phyloP scores from a whole-genome alignment of 2,888 invertebrate genomes.

The Cheilosia impressa region DNA sequence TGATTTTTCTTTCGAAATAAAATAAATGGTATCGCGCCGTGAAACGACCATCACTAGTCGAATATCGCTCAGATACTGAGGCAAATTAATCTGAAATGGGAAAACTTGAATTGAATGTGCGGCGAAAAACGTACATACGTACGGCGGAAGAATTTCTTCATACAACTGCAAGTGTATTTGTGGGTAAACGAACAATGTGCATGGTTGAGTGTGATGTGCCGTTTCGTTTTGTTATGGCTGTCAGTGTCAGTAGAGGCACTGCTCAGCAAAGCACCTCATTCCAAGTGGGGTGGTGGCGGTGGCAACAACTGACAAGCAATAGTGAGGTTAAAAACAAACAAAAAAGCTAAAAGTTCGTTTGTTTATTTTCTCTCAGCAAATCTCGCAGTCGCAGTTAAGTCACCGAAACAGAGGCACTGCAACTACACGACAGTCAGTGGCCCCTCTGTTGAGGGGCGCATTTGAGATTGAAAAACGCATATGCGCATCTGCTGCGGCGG shows the following conservation, averaged over 20 bases:
- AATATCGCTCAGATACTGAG: conserved; percentile 75
- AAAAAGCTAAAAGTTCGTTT: conserved; percentile 43
- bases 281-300: neutral
- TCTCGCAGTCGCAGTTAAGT: conserved; percentile 6
- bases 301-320: neutral
- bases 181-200: neutral
- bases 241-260: too few relatives aligned
- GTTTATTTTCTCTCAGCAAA: conserved; percentile 59
- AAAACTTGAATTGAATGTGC: conserved; percentile 67
- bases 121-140: conserved; percentile 24
- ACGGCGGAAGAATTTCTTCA: conserved; percentile 17
- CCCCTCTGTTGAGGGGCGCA: conserved; percentile 17
- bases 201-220: conserved; percentile 11
- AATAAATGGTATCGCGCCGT: conserved; percentile 65
- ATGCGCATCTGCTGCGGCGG: neutral
- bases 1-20: conserved; percentile 43
- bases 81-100: conserved; percentile 56
- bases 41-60: conserved; percentile 68
- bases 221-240: conserved; percentile 2
- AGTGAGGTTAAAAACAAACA: conserved; percentile 20
- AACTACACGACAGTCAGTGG: too few relatives aligned
- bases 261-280: neutral
- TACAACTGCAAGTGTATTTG: neutral
- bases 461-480: conserved; percentile 6
- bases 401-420: neutral